Evolutionary conservation across 2,888 invertebrate species (phyloP).

Genomic region (Tupiocoris notatus): DNA sequence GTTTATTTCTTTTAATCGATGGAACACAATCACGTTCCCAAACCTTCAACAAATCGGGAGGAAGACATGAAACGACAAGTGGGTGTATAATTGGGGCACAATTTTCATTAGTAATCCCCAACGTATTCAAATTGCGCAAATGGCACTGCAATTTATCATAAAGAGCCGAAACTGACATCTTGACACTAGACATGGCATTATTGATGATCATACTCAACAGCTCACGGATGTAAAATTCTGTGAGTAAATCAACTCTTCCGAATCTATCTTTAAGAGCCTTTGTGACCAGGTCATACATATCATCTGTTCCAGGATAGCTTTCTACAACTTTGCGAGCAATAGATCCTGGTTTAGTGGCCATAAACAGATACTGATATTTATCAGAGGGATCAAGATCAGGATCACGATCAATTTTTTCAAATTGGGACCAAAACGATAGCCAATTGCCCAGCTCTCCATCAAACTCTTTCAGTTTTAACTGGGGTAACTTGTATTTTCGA

Average conservation of each 20-base stretch:
- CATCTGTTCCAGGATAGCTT: slow-evolving; percentile 40
- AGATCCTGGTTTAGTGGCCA: slow-evolving; percentile 38
- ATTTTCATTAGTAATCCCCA: slow-evolving; percentile 21
- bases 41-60: background rate
- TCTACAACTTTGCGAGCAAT: slow-evolving; percentile 47
- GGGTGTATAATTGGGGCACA: slow-evolving; percentile 22
- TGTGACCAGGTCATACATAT: slow-evolving; percentile 10
- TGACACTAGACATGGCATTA: background rate
- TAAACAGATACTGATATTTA: slow-evolving; percentile 46
- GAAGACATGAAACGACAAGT: slow-evolving; percentile 28
- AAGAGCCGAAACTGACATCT: background rate
- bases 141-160: slow-evolving; percentile 25
- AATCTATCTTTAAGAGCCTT: slow-evolving; percentile 46
- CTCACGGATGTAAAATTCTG: slow-evolving; percentile 50
- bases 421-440: slow-evolving; percentile 14
- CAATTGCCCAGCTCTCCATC: background rate
- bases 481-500: background rate
- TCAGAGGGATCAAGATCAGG: slow-evolving; percentile 8
- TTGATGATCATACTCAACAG: slow-evolving; percentile 17
- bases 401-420: slow-evolving; percentile 17
- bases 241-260: slow-evolving; percentile 51
- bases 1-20: background rate
- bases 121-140: slow-evolving; percentile 7
- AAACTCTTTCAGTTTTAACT: slow-evolving; percentile 32
- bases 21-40: slow-evolving; percentile 25